Percentiles rank a stretch among this genome's conserved stretches.
Conservation (phyloP, 2,888 invertebrate genomes). For the Geotrupes spiniger region DNA sequence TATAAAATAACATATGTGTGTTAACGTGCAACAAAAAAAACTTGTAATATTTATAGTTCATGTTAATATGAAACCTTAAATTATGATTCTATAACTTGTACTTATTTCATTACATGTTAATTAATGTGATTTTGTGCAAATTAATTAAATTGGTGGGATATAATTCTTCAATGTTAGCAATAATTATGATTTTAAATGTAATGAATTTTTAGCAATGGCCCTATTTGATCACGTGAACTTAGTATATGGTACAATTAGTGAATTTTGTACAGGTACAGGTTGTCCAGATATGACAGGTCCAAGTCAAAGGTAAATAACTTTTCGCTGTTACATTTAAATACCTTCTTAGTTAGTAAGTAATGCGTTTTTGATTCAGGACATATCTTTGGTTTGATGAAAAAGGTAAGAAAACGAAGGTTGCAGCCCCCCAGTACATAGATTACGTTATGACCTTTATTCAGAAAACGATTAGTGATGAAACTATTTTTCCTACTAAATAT, state of each 20-base stretch:
- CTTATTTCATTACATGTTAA: too few relatives aligned
- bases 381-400: constrained; percentile 99
- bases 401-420: constrained; percentile 95
- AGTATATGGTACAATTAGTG: constrained; percentile 96
- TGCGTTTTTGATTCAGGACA: constrained; percentile 61
- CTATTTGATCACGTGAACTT: constrained; percentile 99
- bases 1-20: too few relatives aligned
- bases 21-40: too few relatives aligned
- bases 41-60: too few relatives aligned
- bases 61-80: too few relatives aligned
- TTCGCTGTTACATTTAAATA: not conserved
- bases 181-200: too few relatives aligned
- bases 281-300: constrained; percentile 98
- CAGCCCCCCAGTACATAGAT: constrained; percentile 98
- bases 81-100: too few relatives aligned
- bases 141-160: too few relatives aligned
- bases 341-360: constrained; percentile 11
- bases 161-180: too few relatives aligned
- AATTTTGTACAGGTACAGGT: constrained; percentile 94
- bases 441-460: constrained; percentile 98
- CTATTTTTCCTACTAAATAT: constrained; percentile 97
- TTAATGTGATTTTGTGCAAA: too few relatives aligned
- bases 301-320: constrained; percentile 70
- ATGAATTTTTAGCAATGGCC: constrained; percentile 75
- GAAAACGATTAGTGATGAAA: constrained; percentile 95